Evolutionary conservation across 2,797 vertebrate genomes (phyloP).

Genomic region (Malurus leucopterus): DNA sequence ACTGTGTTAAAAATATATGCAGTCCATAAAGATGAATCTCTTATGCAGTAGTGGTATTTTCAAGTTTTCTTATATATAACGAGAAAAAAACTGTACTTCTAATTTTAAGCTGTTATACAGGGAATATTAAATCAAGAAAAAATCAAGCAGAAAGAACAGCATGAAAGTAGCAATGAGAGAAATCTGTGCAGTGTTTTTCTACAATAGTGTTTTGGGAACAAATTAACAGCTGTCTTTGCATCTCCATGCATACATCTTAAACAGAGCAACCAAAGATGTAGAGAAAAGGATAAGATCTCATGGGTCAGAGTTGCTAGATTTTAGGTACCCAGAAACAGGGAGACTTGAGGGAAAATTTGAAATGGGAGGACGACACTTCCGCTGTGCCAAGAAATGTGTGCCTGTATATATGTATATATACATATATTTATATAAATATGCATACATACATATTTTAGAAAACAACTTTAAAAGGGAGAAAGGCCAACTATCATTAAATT

Average conservation of each 20-base stretch:
- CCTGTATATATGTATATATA: accelerated
- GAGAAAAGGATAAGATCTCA: not conserved
- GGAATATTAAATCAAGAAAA: not conserved
- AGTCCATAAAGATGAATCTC: not conserved
- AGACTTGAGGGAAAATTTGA: not conserved
- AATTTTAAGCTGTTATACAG: not conserved
- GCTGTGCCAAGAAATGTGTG: not conserved
- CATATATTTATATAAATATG: not conserved
- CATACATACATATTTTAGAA: not conserved
- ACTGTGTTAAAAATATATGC: not conserved
- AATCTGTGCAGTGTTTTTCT: not conserved
- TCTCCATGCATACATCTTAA: not conserved
- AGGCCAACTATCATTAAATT: not conserved
- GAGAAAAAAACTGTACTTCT: not conserved
- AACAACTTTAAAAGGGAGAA: not conserved
- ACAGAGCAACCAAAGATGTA: not conserved
- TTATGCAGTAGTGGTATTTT: not conserved
- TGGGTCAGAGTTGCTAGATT: not conserved
- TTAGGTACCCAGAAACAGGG: not conserved
- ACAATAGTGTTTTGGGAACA: not conserved
- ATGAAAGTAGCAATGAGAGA: not conserved
- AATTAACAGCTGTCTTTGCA: not conserved
- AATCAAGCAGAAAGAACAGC: not conserved
- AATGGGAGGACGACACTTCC: accelerated
- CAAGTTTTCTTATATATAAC: not conserved